Evolutionary conservation across 1,140 invertebrate species (phyloP), one percentile per base, ranked within the genome.

Genomic region (Caenorhabditis briggsae): DNA sequence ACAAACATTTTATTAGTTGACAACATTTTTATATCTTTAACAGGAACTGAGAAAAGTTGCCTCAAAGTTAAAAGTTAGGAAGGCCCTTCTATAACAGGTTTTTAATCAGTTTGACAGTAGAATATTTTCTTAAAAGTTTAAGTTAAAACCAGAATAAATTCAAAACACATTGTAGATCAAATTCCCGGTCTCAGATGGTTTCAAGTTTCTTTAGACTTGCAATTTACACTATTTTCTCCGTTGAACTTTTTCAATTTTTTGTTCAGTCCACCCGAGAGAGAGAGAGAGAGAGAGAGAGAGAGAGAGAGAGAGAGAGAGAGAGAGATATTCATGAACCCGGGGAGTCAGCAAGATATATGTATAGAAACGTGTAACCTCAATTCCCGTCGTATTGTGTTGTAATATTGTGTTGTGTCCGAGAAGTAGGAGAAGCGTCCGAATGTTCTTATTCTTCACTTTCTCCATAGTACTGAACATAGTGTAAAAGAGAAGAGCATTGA

Each of bases 361-460:
- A 58, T 20, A 58, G 33, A 61, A 61, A 61, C 59, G 59, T 61
- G 59, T 61, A 61, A 61, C 59, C 20, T 20, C 18, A 20, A 61
- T 18, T 58, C 56, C 14, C 20, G 8, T 23, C 23, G 23, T 25
- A 20, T 61, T 33, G 20, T 61, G 59, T 61, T 61, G 59, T 61
- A 61, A 61, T 61, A 33, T 61, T 61, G 18, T 25, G 59, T 61
- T 61, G 18, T 25, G 59, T 61, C 59, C 59, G 23, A 61, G n/a
- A 20, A 61, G 18, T 12, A 61, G 59, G 7, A 61, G 20, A 61
- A 7, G 59, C 9, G 59, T 58, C 16, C 56, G 23, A 20, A 25
- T 61, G 59, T 61, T 61, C 59, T 33, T 8, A 14, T 25, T 33
- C 56, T 58, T 58, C 56, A 18, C 56, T 53, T 18, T 18, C 5